These are phyloP conservation scores for Sylvia borin DNA, from an alignment of 2,797 vertebrate genomes.

Conservation along the genomic window DNA sequence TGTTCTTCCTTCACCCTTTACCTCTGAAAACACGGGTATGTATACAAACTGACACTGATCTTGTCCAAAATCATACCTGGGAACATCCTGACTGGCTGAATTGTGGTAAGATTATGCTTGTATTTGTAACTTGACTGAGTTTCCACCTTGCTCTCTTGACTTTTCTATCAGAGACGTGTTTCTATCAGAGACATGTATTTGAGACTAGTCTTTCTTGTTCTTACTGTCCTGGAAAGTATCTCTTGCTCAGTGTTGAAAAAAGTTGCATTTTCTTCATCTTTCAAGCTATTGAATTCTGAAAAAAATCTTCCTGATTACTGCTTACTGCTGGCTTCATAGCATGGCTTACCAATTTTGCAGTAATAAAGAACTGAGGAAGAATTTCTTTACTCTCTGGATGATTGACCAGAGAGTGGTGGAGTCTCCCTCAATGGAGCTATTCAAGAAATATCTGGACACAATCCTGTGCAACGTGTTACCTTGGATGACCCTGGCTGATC, in stretches of 20 bases:
- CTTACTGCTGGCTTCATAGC: not conserved
- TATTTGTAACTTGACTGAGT: not conserved
- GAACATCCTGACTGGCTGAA: not conserved
- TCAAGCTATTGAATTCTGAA: not conserved
- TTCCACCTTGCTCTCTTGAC: not conserved
- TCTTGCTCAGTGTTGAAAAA: not conserved
- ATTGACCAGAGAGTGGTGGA: not conserved
- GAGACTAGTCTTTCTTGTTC: not conserved
- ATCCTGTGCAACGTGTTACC: not conserved
- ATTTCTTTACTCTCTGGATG: not conserved
- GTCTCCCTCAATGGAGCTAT: not conserved
- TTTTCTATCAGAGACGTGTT: not conserved
- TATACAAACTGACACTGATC: rapidly evolving
- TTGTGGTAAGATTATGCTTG: not conserved
- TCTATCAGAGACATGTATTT: too few species aligned
- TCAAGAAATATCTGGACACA: not conserved
- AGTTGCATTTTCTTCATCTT: not conserved
- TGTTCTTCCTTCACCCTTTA: not conserved
- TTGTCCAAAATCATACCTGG: not conserved
- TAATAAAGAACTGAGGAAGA: not conserved
- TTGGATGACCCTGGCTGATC: not conserved
- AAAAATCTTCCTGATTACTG: not conserved
- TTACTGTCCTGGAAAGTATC: not conserved
- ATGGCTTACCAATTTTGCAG: not conserved
- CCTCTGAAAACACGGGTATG: not conserved